Percentiles rank a stretch among this genome's conserved stretches.
phyloP scores from a whole-genome alignment of 2,113 vertebrate genomes.

The Pteronura brasiliensis region DNA sequence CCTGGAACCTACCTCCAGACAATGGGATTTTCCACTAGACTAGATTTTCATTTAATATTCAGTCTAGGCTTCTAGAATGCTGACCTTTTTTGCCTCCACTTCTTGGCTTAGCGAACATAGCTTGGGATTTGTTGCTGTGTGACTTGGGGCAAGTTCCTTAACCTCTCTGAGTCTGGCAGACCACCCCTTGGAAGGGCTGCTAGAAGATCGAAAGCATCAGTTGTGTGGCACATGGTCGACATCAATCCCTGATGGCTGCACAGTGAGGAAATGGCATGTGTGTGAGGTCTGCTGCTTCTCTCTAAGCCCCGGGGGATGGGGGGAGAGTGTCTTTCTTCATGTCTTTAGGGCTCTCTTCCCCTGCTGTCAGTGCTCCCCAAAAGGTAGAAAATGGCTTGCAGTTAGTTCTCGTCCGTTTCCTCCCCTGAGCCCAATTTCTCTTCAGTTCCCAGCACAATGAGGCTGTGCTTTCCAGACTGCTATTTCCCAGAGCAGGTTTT shows the following conservation, averaged over 20 bases:
- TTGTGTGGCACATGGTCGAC: accelerated
- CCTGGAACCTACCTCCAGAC: neutral
- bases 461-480: neutral
- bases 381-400: neutral
- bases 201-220: neutral
- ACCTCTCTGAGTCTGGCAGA: conserved; percentile 2
- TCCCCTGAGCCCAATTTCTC: neutral
- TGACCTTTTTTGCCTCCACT: neutral
- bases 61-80: neutral
- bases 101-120: neutral
- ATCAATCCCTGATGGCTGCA: accelerated
- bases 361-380: neutral
- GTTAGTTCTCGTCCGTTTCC: neutral
- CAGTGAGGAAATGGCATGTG: neutral
- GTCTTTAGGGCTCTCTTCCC: neutral
- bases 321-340: neutral
- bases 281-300: neutral
- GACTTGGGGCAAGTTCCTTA: neutral
- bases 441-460: neutral
- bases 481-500: neutral
- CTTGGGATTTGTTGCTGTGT: neutral
- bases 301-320: accelerated
- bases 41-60: neutral
- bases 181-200: neutral
- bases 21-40: neutral